Conservation (phyloP, 2,888 invertebrate genomes). For the Noctua fimbriata region DNA sequence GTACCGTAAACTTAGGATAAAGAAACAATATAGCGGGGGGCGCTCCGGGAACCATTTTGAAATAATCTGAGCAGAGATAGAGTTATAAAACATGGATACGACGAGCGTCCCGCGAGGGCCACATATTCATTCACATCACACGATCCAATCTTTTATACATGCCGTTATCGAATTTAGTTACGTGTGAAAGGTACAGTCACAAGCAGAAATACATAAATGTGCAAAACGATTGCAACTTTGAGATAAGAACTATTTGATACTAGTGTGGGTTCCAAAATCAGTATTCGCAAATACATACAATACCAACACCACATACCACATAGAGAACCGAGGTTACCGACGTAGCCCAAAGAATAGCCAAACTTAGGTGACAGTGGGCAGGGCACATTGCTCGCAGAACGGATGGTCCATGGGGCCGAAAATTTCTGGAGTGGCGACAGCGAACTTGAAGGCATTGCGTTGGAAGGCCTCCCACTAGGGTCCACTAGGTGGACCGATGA, state of each 20-base stretch:
- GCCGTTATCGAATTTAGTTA: conserved; percentile 58
- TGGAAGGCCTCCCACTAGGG: too few species aligned
- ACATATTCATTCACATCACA: conserved; percentile 56
- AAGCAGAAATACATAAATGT: neutral
- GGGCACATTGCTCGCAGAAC: too few species aligned
- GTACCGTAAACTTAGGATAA: conserved; percentile 63
- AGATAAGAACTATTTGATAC: neutral
- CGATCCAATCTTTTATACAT: conserved; percentile 56
- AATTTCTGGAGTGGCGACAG: too few species aligned
- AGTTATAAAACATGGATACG: conserved; percentile 63
- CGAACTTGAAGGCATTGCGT: too few species aligned
- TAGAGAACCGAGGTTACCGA: too few species aligned
- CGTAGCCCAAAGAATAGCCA: too few species aligned
- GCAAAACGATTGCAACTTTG: neutral
- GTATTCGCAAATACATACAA: neutral
- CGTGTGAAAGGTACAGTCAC: conserved; percentile 34
- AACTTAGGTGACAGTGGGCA: too few species aligned
- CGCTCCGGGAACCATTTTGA: conserved; percentile 49
- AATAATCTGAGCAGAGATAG: conserved; percentile 64
- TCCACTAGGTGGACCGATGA: too few species aligned
- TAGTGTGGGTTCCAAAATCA: neutral
- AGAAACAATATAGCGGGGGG: conserved; percentile 49
- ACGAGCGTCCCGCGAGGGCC: conserved; percentile 47
- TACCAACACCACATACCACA: neutral
- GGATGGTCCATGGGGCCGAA: too few species aligned